phyloP scores from a whole-genome alignment of 2,113 vertebrate species.

The Leucosticte australis region DNA sequence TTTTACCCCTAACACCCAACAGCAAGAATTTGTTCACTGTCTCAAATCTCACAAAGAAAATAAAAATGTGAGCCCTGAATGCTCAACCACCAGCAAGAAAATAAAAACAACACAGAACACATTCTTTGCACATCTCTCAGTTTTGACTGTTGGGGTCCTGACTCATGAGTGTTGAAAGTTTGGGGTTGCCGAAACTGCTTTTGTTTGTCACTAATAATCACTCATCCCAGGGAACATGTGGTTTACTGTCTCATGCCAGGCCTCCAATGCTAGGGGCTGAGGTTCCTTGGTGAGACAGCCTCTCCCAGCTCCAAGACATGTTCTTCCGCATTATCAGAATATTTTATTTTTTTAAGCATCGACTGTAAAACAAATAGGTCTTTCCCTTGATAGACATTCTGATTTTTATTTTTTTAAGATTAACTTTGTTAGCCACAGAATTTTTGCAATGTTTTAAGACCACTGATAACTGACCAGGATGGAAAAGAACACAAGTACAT shows the following conservation, averaged over 20 bases:
- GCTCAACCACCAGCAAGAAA: constrained; percentile 16
- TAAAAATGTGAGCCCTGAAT: not conserved
- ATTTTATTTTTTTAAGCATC: not conserved
- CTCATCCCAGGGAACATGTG: constrained; percentile 13
- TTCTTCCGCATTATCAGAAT: constrained; percentile 40
- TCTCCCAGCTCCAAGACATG: constrained; percentile 1
- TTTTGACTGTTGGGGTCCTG: constrained; percentile 43
- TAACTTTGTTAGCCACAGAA: not conserved
- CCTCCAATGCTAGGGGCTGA: not conserved
- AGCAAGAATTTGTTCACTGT: not conserved
- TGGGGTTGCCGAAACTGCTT: constrained; percentile 33
- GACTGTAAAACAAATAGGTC: constrained; percentile 20
- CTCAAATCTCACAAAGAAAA: not conserved
- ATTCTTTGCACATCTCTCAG: not conserved
- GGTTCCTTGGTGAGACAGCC: constrained; percentile 49
- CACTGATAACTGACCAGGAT: constrained; percentile 18
- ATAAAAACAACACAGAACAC: not conserved
- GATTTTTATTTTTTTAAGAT: not conserved
- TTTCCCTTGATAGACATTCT: not conserved
- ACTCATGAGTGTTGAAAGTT: constrained; percentile 35
- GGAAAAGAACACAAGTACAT: constrained; percentile 35
- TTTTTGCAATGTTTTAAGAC: constrained; percentile 33
- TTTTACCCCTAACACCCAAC: not conserved
- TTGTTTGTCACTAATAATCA: constrained; percentile 59
- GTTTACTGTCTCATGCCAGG: constrained; percentile 36